Percentiles rank a stretch among this genome's conserved stretches.
phyloP scores from a whole-genome alignment of 2,888 invertebrate genomes.

The Drosophila kanekoi region DNA sequence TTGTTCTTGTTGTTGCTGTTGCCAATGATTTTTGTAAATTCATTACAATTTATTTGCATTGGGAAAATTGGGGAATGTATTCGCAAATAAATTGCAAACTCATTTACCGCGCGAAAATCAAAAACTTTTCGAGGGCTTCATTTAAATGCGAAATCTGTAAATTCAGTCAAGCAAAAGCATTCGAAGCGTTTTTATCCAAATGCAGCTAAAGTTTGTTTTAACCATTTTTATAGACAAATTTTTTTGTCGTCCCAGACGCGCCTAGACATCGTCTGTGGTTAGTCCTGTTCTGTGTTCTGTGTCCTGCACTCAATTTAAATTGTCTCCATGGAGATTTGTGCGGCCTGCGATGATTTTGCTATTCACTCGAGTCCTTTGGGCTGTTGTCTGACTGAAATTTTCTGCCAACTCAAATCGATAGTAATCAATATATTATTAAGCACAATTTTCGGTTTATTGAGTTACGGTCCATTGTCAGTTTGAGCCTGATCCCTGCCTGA shows the following conservation, averaged over 20 bases:
- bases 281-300: conserved; percentile 13
- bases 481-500: background rate
- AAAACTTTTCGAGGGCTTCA: conserved; percentile 58
- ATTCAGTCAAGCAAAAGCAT: conserved; percentile 65
- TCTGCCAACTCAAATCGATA: conserved; percentile 49
- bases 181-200: conserved; percentile 25
- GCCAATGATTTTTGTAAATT: conserved; percentile 71
- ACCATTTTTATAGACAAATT: conserved; percentile 49
- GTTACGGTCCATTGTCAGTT: conserved; percentile 6
- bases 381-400: conserved; percentile 29
- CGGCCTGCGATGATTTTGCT: conserved; percentile 49
- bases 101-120: conserved; percentile 73
- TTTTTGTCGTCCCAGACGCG: background rate
- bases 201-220: conserved; percentile 62
- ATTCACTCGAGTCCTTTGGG: conserved; percentile 31
- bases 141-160: conserved; percentile 64
- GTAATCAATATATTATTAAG: conserved; percentile 59
- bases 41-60: conserved; percentile 73
- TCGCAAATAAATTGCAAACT: conserved; percentile 79
- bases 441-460: conserved; percentile 48
- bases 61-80: conserved; percentile 24
- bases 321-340: conserved; percentile 79
- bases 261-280: conserved; percentile 52
- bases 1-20: conserved; percentile 25
- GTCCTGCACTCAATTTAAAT: conserved; percentile 63